Conservation (phyloP, 2,888 invertebrate species). For the Lysandra bellargus region DNA sequence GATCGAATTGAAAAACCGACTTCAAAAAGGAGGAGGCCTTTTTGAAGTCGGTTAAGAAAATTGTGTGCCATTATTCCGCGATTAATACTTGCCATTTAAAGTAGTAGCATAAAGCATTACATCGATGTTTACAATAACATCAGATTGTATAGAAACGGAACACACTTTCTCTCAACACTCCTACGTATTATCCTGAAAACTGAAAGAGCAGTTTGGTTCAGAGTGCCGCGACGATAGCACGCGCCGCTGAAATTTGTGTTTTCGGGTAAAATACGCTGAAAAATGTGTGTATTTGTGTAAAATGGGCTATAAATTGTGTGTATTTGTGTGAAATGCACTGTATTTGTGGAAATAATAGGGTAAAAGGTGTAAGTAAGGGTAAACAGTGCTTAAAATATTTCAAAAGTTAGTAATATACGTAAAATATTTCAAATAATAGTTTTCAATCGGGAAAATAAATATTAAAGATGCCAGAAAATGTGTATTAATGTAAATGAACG, state of each 20-base stretch:
- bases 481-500: no score
- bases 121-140: not conserved
- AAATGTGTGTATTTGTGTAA: not conserved
- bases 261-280: not conserved
- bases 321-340: not conserved
- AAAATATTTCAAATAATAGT: no score
- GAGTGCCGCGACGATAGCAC: not conserved
- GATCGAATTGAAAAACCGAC: no score
- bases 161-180: not conserved
- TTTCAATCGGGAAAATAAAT: no score
- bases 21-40: no score
- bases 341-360: no score
- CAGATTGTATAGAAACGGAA: not conserved
- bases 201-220: not conserved
- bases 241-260: not conserved
- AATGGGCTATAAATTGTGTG: not conserved
- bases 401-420: no score
- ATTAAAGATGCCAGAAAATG: no score
- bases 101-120: not conserved
- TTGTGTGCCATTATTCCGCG: no score
- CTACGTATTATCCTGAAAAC: not conserved
- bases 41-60: no score
- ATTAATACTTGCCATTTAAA: not conserved
- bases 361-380: no score
- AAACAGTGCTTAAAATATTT: no score